Base-by-base conservation (phyloP, 2,797 vertebrate species). In the Gymnoscopelus microlampas region DNA sequence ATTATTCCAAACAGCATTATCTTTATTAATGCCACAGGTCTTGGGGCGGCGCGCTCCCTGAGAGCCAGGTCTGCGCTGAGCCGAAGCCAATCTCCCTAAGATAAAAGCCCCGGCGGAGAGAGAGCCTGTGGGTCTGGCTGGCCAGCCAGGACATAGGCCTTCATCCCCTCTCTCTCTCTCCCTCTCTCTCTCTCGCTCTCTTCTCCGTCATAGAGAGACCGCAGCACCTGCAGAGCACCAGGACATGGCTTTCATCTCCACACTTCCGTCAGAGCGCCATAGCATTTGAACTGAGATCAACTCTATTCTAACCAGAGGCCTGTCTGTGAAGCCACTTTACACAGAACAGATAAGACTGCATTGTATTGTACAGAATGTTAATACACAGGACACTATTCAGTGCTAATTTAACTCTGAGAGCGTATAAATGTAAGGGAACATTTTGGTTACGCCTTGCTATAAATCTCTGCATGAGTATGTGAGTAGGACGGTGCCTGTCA, bases 1-100 rank as follows among this genome's bases (percentile, higher is more conserved):
- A 92, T 93, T 93, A 93, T 93, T 92, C 88, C 92, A 92, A 93
- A 92, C 88, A 92, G 90, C 84, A 92, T 91, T 92, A 90, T 92
- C 84, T 89, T 92, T 90, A 92, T 92, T 91, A 92, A 92, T 85
- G 91, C 86, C 87, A 86, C 88, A 85, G 91, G 89, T 90, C 90
- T 87, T 75, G 50, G 80, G 83, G 85, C 83, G 64, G 70, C 83
- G 91, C 85, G 84, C 85, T 87, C 78, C 61, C 68, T 4, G 64
- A 74, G 77, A 81, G 85, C 70, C 44, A 32, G 69, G 80, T 73
- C 83, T 73, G 80, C 82, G 78, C 76, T 74, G 86, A 85, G 84
- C 81, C 72, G 85, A 80, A 66, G 76, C 80, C 88, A 87, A 91
- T 90, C 85, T 89, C 81, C 74, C 74, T 83, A 94, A 19, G 94